Evolutionary conservation across 2,888 invertebrate species (phyloP).

Genomic region (Melipona bicolor): DNA sequence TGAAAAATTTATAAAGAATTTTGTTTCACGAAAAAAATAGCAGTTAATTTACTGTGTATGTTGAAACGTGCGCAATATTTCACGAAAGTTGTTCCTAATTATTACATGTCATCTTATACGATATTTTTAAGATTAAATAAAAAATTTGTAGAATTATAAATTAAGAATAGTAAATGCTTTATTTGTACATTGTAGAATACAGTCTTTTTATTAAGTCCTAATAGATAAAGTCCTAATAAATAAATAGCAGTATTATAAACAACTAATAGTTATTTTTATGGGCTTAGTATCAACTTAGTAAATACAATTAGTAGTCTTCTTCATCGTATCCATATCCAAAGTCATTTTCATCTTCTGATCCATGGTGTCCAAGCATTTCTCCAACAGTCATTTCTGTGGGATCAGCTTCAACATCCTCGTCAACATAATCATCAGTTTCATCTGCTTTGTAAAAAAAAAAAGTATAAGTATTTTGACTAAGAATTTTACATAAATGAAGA

Average conservation of each 20-base stretch:
- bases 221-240: conserved; percentile 47
- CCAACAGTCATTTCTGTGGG: conserved; percentile 78
- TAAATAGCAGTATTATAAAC: conserved; percentile 24
- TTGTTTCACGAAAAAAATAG: too few relatives aligned
- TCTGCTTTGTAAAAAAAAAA: conserved; percentile 52
- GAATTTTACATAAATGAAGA: conserved; percentile 9
- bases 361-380: conserved; percentile 85
- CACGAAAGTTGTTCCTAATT: too few relatives aligned
- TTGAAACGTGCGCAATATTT: too few relatives aligned
- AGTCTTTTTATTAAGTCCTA: conserved; percentile 30
- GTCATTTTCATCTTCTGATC: conserved; percentile 87
- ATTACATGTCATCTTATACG: not conserved
- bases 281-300: not conserved
- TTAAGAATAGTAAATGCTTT: conserved; percentile 20
- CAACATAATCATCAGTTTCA: conserved; percentile 77
- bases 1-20: too few relatives aligned
- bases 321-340: conserved; percentile 89
- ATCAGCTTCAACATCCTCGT: conserved; percentile 79
- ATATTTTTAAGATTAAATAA: not conserved
- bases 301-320: conserved; percentile 83
- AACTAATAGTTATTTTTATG: conserved; percentile 85
- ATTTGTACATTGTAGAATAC: conserved; percentile 20
- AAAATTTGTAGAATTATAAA: not conserved
- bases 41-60: too few relatives aligned
- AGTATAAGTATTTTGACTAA: not conserved